A percentile compares a stretch with the other conserved stretches of the same genome.
Evolutionary conservation across 2,113 vertebrate species (phyloP).

Genomic region (Albula goreensis): DNA sequence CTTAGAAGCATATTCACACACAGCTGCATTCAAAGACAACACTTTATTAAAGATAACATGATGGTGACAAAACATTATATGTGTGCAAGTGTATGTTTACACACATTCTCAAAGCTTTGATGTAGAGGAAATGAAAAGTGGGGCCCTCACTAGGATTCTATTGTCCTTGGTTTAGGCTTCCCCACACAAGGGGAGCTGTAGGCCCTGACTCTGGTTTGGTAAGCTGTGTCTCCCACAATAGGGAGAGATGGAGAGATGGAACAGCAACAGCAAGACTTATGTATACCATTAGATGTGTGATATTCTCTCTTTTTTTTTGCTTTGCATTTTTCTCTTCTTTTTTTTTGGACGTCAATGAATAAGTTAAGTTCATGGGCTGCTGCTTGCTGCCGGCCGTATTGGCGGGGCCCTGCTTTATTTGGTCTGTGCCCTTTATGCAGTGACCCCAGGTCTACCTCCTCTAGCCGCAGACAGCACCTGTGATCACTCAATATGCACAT

Average conservation of each 20-base stretch:
- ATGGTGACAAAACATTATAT: too few relatives aligned
- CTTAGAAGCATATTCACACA: too few relatives aligned
- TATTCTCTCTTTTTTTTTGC: not conserved
- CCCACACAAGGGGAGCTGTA: not conserved
- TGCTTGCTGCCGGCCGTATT: conserved; percentile 49
- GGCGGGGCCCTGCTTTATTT: conserved; percentile 62
- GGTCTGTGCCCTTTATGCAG: conserved; percentile 69
- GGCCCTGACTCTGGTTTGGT: not conserved
- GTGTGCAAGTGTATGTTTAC: too few relatives aligned
- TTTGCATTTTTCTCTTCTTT: conserved; percentile 2
- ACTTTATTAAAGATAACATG: too few relatives aligned
- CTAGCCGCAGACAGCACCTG: conserved; percentile 68
- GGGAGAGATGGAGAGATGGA: too few relatives aligned
- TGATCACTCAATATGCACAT: conserved; percentile 76
- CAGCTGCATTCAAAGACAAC: too few relatives aligned
- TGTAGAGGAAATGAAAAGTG: too few relatives aligned
- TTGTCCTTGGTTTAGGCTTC: not conserved
- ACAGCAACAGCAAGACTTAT: not conserved
- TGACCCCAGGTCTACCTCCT: conserved; percentile 62
- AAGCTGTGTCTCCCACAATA: too few relatives aligned
- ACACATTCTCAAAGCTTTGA: too few relatives aligned
- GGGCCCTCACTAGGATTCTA: too few relatives aligned
- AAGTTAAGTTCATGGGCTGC: conserved; percentile 51
- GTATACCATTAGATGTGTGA: not conserved
- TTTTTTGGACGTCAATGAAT: conserved; percentile 48